phyloP scores from a whole-genome alignment of 2,888 invertebrate species.

The Drosophila greeni region DNA sequence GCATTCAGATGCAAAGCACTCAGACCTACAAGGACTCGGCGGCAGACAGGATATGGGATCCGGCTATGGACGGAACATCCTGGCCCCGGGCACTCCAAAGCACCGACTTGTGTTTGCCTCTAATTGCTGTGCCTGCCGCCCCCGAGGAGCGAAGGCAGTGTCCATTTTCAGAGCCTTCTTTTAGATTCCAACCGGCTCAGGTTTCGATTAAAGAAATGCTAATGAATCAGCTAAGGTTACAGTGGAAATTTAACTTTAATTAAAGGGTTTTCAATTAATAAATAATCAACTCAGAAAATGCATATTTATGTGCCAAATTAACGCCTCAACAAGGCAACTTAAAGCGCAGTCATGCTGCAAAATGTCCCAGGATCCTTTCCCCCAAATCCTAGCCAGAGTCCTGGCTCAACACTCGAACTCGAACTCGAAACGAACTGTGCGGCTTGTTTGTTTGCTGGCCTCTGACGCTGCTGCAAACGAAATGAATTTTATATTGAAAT shows the following conservation, averaged over 20 bases:
- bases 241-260: not conserved
- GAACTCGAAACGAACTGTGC: slow-evolving; percentile 18
- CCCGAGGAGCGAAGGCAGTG: slow-evolving; percentile 26
- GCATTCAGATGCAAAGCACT: slow-evolving; percentile 54
- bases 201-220: not conserved
- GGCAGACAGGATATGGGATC: slow-evolving; percentile 15
- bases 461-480: slow-evolving; percentile 47
- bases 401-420: not conserved
- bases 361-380: not conserved
- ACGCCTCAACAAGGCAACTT: slow-evolving; percentile 62
- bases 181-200: slow-evolving; percentile 30
- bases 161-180: slow-evolving; percentile 38
- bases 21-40: not conserved
- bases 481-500: slow-evolving; percentile 72
- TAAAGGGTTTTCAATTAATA: not conserved
- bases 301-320: not conserved
- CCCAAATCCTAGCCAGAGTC: not conserved
- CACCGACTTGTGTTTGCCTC: slow-evolving; percentile 54
- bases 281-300: not conserved
- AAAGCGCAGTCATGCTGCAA: slow-evolving; percentile 48
- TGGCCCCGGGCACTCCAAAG: slow-evolving; percentile 11
- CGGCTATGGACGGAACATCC: not conserved
- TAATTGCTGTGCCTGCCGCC: slow-evolving; percentile 54
- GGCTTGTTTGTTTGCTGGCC: slow-evolving; percentile 25
- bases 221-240: not conserved